Conservation (phyloP, 2,113 vertebrate genomes). For the Indri indri region DNA sequence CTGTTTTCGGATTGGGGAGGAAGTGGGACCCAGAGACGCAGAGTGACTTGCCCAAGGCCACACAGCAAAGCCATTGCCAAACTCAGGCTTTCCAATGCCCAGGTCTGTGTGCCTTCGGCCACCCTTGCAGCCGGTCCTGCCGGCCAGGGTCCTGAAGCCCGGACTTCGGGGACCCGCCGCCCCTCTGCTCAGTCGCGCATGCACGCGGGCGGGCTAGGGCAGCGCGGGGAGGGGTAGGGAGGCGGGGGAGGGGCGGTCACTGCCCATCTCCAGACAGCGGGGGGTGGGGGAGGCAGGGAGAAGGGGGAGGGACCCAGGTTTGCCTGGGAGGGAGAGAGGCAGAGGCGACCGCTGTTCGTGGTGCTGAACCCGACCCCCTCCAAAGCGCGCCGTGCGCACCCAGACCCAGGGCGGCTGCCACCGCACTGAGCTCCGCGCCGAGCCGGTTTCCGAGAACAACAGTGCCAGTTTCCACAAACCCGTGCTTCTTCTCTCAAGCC, state of each 20-base stretch:
- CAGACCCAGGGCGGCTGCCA: background rate
- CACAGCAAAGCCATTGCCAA: conserved; percentile 65
- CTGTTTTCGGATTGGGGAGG: background rate
- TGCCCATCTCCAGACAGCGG: conserved; percentile 42
- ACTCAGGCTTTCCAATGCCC: background rate
- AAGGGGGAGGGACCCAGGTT: background rate
- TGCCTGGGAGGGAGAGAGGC: background rate
- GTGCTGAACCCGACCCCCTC: conserved; percentile 63
- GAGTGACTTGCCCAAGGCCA: conserved; percentile 71
- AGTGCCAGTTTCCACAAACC: conserved; percentile 16
- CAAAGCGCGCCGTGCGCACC: background rate
- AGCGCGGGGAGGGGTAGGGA: background rate
- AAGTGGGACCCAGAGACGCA: conserved; percentile 60
- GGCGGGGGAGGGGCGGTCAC: conserved; percentile 43
- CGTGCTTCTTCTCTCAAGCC: background rate
- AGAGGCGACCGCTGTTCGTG: conserved; percentile 52
- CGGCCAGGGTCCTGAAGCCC: conserved; percentile 57
- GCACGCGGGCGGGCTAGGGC: conserved; percentile 51
- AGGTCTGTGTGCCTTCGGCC: conserved; percentile 18
- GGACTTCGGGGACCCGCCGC: conserved; percentile 60
- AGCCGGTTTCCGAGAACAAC: background rate
- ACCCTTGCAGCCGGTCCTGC: conserved; percentile 47
- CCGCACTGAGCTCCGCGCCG: background rate
- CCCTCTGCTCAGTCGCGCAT: conserved; percentile 60
- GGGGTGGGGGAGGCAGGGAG: background rate